Base-by-base conservation (phyloP, 1,140 invertebrate genomes). In the Pseudomyrmex dendroicus region DNA sequence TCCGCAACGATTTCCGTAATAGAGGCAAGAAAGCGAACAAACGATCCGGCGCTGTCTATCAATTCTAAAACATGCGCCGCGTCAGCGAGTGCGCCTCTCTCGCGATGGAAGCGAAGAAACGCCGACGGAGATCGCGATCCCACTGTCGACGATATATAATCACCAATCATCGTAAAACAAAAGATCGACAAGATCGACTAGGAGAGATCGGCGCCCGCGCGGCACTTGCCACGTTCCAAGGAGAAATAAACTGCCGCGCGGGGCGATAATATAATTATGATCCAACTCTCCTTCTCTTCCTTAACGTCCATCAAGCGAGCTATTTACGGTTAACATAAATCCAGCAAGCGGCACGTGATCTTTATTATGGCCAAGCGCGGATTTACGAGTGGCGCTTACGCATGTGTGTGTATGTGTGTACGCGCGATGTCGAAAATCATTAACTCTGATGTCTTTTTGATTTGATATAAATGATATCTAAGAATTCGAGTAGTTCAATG, bases 1-100 rank as follows among this genome's bases (percentile, higher is more conserved):
- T 88, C 86, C 70, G 59, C 48, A 67, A 64, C 85, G 86, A 86
- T 86, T 87, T 84, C 86, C 86, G 73, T 78, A 84, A 82, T 82
- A 44, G 73, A 85, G 63, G 73, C 50, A 70, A 83, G 67, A 68
- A 74, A 50, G 73, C 62, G 84, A 67, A 86, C 84, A 87, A 86
- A 86, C 73, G 72, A 77, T 87, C 66, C 22, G 15, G 22, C 59
- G 57, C 63, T 83, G 84, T 85, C 63, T 76, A 70, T 83, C 85
- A 73, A 67, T 63, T 66, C 83, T 73, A 73, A 63, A 82, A 83
- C 84, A 76, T 54, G 83, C 61, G 80, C 61, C 59, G 46, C 17
- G 22, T 54, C 66, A 76, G 63, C 66, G 84, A 72, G 68, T 64
- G 68, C 59, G 54, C 56, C 56, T 35, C 35, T 35, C 35, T 22